Base-by-base conservation (phyloP, 2,797 vertebrate genomes). In the Muraenolepis orangiensis region DNA sequence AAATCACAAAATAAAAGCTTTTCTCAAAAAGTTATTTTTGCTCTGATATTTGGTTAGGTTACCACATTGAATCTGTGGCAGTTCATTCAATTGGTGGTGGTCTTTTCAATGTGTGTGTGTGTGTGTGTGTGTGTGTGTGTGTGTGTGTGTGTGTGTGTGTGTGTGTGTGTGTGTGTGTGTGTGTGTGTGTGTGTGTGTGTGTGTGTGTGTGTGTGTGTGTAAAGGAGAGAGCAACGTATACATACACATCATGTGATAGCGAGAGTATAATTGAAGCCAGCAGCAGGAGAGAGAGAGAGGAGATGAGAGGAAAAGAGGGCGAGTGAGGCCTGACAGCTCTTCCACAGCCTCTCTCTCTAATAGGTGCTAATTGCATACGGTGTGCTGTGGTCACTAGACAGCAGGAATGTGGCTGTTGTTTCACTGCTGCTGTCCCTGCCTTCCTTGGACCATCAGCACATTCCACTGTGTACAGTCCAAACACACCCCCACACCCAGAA, bases 371-470 rank as follows among this genome's bases (percentile, higher is more conserved):
- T 94, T 94, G 92, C 90, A 92, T 95, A 96, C 94, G 83, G 86
- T 89, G 90, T 88, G 92, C 74, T 84, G 80, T 89, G 87, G 85
- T 95, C 91, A 88, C 61, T 89, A 88, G 82, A 74, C 92, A 91
- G 81, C 85, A 95, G 92, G 93, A 95, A 96, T 94, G 89, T 83
- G 84, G 69, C n/a, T 87, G 93, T 94, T 94, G 91, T 93, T 95
- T 89, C 91, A 90, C 88, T 76, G 88, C 80, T 80, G 85, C 82
- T 38, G 36, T 70, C 79, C 80, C 84, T 85, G 74, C 66, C 88
- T 78, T 77, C 51, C 75, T 32, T 29, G 34, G 79, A 72, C 77
- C 91, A 91, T 93, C 91, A 89, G 83, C 89, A 94, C 92, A 96
- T 95, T 96, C 91, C 89, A 92, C 78, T 73, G 85, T 57, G 74